Evolutionary conservation across 92 coral and sea anemone genomes (phyloP), one percentile per base, ranked within the genome.

Genomic region (Porites lobata): DNA sequence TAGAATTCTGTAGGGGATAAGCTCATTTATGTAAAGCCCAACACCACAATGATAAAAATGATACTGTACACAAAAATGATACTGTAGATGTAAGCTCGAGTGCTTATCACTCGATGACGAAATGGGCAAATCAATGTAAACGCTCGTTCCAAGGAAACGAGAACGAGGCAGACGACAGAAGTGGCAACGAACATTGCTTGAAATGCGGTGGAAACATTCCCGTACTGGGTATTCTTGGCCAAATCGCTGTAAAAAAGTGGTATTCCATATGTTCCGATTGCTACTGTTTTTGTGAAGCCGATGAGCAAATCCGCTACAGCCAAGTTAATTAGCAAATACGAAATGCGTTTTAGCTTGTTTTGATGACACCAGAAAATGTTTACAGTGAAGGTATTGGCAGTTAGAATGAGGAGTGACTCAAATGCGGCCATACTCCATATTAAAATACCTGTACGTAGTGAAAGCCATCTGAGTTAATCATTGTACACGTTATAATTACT

Each of bases 341-440:
- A 53, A 8, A 0, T 53, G 58, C 58, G 58, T 53, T 53, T 53
- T 53, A 1, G 29, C 8, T 54, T 63, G 32, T 22, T 14, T 43
- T 80, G 68, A 1, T 83, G 72, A 74, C 14, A 38, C 80, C 80
- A 83, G 70, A 83, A 83, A 59, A 83, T 72, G n/a, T 59, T 73
- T 47, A 83, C 50, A 2, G 87, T 83, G 11, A 83, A 72, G 73
- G 12, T 26, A 22, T 83, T 83, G 22, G 80, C 87, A 17, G 73
- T 61, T 21, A 61, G 50, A 62, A 84, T 84, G 11, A 84, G 9
- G 12, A 61, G 38, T 32, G 24, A 13, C 63, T 84, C 80, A 54
- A 84, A 1, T 6, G 61, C 61, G 7, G 56, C 19, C 18, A 82
- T 29, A 11, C 58, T 26, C 65, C 76, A 52, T 9, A 81, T 18